Base-by-base conservation (phyloP, 2,797 vertebrate genomes). In the Todus mexicanus region DNA sequence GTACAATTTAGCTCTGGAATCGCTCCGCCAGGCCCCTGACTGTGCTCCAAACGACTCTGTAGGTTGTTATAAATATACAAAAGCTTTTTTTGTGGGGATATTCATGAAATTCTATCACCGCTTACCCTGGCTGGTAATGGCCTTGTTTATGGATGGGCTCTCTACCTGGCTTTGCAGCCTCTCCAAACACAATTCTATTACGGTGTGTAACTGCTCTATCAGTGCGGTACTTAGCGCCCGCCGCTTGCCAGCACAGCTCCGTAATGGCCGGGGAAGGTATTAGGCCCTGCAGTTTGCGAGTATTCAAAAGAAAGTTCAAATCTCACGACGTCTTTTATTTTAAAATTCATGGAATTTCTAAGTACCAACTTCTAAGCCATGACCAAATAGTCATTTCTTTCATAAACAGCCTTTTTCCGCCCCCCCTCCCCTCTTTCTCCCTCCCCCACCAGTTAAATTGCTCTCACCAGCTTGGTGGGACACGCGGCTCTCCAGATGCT, bases 291-390 rank as follows among this genome's bases (percentile, higher is more conserved):
- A 75, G 81, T 75, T 73, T 54, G 86, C 19, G 66, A 85, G 75
- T n/a, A 23, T 80, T 93, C 92, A 66, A 80, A 92, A 92, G 83
- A 90, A 96, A 90, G 86, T 91, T 92, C 91, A 77, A 79, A 92
- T 91, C 90, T 88, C 84, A 73, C 57, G 0, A 85, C 33, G 94
- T 87, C 88, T 96, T n/a, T 95, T 89, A 92, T 94, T 96, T 96
- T 97, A 96, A 96, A 96, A 96, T 95, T 93, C 94, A 95, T 95
- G 88, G 94, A 97, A 97, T 97, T 95, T 96, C 93, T 96, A 96
- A 96, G 93, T 69, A 92, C 89, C 75, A 66, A 17, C 95, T 94
- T 63, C 70, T 90, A 92, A 93, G 90, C 87, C 71, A 66, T 76
- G 90, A 86, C 84, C 93, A 93, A 84, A 89, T 5, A 87, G 51